phyloP scores from a whole-genome alignment of 2,888 invertebrate genomes.

The Himalopsyche japonica region DNA sequence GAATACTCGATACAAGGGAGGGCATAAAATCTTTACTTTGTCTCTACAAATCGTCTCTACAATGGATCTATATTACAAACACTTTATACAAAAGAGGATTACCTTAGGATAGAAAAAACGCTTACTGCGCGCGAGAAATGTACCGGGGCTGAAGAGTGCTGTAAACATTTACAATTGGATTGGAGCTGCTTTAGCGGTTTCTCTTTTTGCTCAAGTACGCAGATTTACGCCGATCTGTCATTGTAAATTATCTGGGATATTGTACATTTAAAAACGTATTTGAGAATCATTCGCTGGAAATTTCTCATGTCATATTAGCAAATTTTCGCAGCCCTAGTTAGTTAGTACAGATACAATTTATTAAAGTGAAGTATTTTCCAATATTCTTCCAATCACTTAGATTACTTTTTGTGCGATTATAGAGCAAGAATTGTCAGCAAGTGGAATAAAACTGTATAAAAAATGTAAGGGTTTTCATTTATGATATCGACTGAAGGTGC shows the following conservation, averaged over 20 bases:
- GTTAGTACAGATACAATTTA: no score
- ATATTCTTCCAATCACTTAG: no score
- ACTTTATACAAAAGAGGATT: constrained; percentile 33
- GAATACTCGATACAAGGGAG: not conserved
- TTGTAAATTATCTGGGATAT: not conserved
- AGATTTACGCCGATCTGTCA: not conserved
- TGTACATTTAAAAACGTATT: not conserved
- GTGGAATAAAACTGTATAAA: no score
- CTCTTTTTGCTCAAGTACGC: not conserved
- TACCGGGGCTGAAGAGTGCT: constrained; percentile 8
- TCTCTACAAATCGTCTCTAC: constrained; percentile 17
- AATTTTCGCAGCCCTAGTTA: no score
- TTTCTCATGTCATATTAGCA: not conserved
- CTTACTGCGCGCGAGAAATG: constrained; percentile 14
- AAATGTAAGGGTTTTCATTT: no score
- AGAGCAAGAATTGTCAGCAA: no score
- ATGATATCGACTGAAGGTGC: no score
- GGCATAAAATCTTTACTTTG: constrained; percentile 18
- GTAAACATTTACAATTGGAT: constrained; percentile 30
- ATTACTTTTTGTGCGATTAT: no score
- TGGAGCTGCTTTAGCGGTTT: constrained; percentile 1
- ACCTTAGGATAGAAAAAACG: constrained; percentile 26
- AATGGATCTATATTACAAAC: constrained; percentile 30
- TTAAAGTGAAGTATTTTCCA: no score
- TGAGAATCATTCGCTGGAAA: not conserved